Evolutionary conservation across 1,140 invertebrate species (phyloP).

Genomic region (Cydia pomonella): DNA sequence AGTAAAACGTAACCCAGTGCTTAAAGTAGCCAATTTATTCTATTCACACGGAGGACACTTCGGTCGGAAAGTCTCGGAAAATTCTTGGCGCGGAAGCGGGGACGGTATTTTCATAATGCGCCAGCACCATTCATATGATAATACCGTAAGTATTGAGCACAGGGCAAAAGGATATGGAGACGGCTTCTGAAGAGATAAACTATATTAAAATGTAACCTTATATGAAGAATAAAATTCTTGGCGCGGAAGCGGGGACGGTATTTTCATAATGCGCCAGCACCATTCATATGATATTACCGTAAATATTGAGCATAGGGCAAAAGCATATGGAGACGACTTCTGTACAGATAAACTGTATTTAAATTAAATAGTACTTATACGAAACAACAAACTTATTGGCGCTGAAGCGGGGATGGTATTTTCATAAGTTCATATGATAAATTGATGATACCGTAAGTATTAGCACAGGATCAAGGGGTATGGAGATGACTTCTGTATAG

Average conservation of each 20-base stretch:
- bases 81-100: slow-evolving; percentile 27
- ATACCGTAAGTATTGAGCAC: neutral
- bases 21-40: slow-evolving; percentile 8
- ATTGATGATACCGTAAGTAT: too few species aligned
- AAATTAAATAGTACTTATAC: too few species aligned
- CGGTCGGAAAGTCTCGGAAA: slow-evolving; percentile 19
- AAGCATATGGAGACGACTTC: neutral
- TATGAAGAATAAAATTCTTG: slow-evolving; percentile 31
- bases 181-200: too few species aligned
- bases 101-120: slow-evolving; percentile 27
- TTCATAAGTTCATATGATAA: too few species aligned
- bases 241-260: slow-evolving; percentile 18
- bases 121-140: slow-evolving; percentile 19
- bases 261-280: slow-evolving; percentile 17
- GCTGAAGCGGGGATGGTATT: too few species aligned
- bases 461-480: too few species aligned
- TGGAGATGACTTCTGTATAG: too few species aligned
- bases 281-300: slow-evolving; percentile 26
- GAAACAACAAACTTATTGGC: too few species aligned
- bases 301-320: neutral
- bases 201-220: too few species aligned
- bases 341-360: too few species aligned
- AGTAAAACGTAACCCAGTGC: neutral
- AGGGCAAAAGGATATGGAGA: neutral
- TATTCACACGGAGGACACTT: neutral